phyloP scores from a whole-genome alignment of 2,888 invertebrate species.

The Holacanthella duospinosa region DNA sequence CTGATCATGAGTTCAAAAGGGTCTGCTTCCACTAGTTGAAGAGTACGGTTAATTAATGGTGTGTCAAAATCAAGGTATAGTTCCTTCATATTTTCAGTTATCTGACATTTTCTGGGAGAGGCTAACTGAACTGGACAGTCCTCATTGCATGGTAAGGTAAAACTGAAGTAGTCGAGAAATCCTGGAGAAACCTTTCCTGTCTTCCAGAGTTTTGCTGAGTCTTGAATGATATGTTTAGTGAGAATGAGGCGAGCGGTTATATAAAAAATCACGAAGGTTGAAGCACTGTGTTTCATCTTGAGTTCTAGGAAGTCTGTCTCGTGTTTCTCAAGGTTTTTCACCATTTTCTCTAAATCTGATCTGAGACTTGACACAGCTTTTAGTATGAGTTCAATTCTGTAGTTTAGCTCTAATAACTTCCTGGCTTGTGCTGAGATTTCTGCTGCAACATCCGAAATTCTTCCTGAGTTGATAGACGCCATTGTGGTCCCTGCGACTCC shows the following conservation, averaged over 20 bases:
- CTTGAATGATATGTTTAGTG: background rate
- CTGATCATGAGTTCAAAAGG: background rate
- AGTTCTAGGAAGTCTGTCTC: too few species aligned
- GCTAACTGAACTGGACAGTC: background rate
- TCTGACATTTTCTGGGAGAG: background rate
- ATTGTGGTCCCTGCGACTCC: too few species aligned
- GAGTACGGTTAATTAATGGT: background rate
- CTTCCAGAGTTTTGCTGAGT: background rate
- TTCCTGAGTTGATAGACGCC: too few species aligned
- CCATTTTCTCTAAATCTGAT: too few species aligned
- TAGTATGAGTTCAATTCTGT: too few species aligned
- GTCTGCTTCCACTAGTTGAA: background rate
- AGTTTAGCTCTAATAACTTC: too few species aligned
- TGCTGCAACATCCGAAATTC: too few species aligned
- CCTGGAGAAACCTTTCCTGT: background rate
- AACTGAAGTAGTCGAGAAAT: background rate
- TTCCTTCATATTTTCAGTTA: background rate
- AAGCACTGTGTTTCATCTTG: too few species aligned
- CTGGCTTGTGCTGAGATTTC: too few species aligned
- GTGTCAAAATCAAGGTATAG: background rate
- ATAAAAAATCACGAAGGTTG: background rate
- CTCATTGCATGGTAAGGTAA: background rate
- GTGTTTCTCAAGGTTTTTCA: too few species aligned
- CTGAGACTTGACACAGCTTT: too few species aligned
- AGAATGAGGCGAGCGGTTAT: background rate